Evolutionary conservation across 2,113 vertebrate species (phyloP), one percentile per base, ranked within the genome.

Genomic region (Aegithalos caudatus): DNA sequence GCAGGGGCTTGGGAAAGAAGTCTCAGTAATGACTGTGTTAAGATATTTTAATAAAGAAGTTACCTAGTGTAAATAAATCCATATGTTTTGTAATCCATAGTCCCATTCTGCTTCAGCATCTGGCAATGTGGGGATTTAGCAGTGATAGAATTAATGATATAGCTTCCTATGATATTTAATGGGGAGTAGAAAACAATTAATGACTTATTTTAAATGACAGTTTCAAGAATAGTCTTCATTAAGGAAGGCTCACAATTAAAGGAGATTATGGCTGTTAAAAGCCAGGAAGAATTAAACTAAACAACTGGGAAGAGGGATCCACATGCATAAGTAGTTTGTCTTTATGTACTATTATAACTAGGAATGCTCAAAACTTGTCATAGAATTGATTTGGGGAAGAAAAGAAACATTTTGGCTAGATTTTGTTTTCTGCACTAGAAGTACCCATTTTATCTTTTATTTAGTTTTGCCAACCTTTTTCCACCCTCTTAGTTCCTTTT

Each of bases 41-140:
- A 97, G 96, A 97, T 97, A 96, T 96, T 97, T 97, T 97, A 97
- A 97, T 97, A 96, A 97, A 97, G 92, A 97, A 97, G 95, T 97
- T 97, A 97, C 97, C 96, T 97, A 96, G 94, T 95, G 79, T 97
- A 97, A 97, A 97, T 95, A 97, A 97, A 97, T 96, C 97, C 97
- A 96, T 95, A 96, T 97, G 97, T 96, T 95, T 96, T 92, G 84
- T 95, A 97, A 96, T 96, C 88, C 95, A 53, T 80, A 90, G 94
- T 62, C 77, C 35, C 86, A 44, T 94, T 94, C 93, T 96, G 93
- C 69, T 94, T 93, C 89, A 90, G 94, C 97, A 96, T 97, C 95
- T 97, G 97, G 95, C 84, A 74, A 18, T 27, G 56, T 66, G 69
- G 58, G 86, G 95, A 96, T 94, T 97, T 96, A 94, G 65, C 67